Conservation (phyloP, 2,888 invertebrate genomes). For the Noctua pronuba region DNA sequence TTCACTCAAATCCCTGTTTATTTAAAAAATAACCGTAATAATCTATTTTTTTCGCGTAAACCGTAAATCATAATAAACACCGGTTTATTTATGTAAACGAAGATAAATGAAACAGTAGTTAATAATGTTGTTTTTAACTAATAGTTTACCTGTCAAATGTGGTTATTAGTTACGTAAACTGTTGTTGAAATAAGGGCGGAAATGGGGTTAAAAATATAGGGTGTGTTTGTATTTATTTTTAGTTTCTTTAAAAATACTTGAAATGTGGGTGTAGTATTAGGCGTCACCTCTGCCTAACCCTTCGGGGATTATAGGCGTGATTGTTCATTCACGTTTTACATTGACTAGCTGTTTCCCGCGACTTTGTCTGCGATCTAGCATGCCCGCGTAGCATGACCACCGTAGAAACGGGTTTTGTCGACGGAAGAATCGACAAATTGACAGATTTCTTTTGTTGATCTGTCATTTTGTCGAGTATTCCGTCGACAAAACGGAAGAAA, state of each 20-base stretch:
- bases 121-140: constrained; percentile 54
- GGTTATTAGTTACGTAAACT: constrained; percentile 37
- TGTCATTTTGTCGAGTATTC: too few relatives aligned
- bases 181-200: constrained; percentile 23
- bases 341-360: background rate
- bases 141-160: constrained; percentile 49
- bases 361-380: background rate
- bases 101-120: constrained; percentile 58
- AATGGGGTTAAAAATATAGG: constrained; percentile 15
- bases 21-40: constrained; percentile 46
- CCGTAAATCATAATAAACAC: constrained; percentile 52
- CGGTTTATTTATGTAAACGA: constrained; percentile 40
- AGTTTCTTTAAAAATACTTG: constrained; percentile 1
- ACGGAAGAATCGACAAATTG: too few relatives aligned
- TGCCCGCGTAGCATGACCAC: too few relatives aligned
- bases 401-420: too few relatives aligned
- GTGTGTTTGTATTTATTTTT: constrained; percentile 19
- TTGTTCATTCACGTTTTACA: background rate
- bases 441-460: too few relatives aligned
- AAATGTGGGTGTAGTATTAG: background rate
- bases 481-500: too few relatives aligned
- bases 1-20: constrained; percentile 26
- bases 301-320: background rate
- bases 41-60: constrained; percentile 42
- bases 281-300: background rate